These are phyloP conservation scores for Brachypterus glaber DNA, from an alignment of 2,888 invertebrate species.

Conservation along the genomic window DNA sequence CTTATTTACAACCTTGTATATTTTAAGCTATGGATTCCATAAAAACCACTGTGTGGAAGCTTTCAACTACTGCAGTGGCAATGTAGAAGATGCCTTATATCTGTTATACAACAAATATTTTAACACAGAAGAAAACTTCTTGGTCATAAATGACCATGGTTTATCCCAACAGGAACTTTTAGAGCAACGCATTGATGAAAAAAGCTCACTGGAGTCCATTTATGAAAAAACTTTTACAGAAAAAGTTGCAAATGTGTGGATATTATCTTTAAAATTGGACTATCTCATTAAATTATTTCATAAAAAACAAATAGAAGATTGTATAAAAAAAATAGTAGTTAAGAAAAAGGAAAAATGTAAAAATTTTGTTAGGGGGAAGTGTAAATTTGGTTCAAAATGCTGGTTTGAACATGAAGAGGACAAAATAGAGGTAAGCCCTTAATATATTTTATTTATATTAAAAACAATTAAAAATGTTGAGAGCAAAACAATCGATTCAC, in stretches of 20 bases:
- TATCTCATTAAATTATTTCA: conserved; percentile 47
- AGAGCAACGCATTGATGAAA: conserved; percentile 62
- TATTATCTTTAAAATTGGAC: conserved; percentile 55
- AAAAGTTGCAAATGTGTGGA: conserved; percentile 66
- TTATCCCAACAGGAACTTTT: conserved; percentile 46
- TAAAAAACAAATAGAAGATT: conserved; percentile 42
- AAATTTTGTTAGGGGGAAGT: conserved; percentile 55
- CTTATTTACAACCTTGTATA: conserved; percentile 4
- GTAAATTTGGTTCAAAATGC: conserved; percentile 66
- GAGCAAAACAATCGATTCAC: too few species aligned
- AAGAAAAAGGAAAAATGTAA: conserved; percentile 53
- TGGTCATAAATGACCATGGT: conserved; percentile 32
- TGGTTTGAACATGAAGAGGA: conserved; percentile 59
- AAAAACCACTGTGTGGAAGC: conserved; percentile 66
- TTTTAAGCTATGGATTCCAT: conserved; percentile 63
- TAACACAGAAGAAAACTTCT: conserved; percentile 32
- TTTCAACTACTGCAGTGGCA: conserved; percentile 54
- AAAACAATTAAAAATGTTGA: too few species aligned
- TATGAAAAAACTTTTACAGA: conserved; percentile 61
- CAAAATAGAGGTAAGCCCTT: conserved; percentile 34
- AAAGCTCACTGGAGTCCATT: conserved; percentile 65
- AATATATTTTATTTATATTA: too few species aligned
- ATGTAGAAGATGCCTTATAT: conserved; percentile 62
- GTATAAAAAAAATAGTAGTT: conserved; percentile 35
- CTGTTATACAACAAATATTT: conserved; percentile 65